Percentiles rank a stretch among this genome's conserved stretches.
phyloP scores from a whole-genome alignment of 2,888 invertebrate genomes.

The Zootermopsis nevadensis region DNA sequence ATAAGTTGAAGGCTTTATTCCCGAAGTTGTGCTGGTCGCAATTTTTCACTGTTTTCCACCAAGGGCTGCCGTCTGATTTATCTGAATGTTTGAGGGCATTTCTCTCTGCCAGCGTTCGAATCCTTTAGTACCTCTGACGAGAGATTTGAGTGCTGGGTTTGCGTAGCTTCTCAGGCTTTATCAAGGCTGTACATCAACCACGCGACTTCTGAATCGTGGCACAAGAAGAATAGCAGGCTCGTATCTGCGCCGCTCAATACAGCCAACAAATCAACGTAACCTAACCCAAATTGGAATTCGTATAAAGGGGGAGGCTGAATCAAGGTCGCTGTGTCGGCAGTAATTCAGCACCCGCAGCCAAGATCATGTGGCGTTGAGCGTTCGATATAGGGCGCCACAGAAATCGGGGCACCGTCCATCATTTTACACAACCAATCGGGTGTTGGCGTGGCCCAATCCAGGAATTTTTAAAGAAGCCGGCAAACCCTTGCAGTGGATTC shows the following conservation, averaged over 20 bases:
- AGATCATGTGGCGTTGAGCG: too few relatives aligned
- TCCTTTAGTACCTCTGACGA: neutral
- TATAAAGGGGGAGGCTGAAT: too few relatives aligned
- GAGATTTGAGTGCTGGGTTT: neutral
- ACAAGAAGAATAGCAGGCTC: too few relatives aligned
- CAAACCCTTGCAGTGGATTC: too few relatives aligned
- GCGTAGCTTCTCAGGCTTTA: neutral
- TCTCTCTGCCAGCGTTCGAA: neutral
- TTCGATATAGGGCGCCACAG: too few relatives aligned
- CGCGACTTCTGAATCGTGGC: neutral
- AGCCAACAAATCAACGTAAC: neutral
- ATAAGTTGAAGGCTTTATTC: constrained; percentile 35
- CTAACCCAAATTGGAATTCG: too few relatives aligned
- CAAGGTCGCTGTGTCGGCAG: neutral
- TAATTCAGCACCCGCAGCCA: too few relatives aligned
- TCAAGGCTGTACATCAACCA: neutral
- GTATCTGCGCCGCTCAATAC: neutral
- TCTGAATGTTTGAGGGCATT: neutral
- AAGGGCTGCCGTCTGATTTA: neutral
- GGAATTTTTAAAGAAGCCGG: too few relatives aligned
- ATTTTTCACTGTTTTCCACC: constrained; percentile 8
- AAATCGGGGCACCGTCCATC: too few relatives aligned
- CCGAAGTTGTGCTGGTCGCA: constrained; percentile 22
- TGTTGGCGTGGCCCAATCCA: too few relatives aligned
- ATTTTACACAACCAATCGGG: too few relatives aligned